Evolutionary conservation across 2,888 invertebrate genomes (phyloP).

Genomic region (Conus canariensis): DNA sequence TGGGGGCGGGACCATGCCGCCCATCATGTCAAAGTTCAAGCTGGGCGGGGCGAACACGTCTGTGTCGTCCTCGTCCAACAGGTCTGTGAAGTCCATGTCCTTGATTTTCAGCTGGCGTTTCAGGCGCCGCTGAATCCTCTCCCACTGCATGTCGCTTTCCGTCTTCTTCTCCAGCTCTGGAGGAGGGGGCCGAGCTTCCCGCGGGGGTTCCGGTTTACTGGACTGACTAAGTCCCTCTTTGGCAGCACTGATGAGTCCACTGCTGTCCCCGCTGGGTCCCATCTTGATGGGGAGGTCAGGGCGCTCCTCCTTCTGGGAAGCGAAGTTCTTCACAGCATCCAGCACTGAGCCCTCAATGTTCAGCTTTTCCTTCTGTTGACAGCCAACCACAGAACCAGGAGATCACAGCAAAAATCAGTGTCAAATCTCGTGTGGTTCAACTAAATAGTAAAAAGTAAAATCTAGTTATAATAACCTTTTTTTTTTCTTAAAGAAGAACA

Average conservation of each 20-base stretch:
- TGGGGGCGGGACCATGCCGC: conserved; percentile 62
- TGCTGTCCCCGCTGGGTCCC: conserved; percentile 82
- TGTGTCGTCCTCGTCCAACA: conserved; percentile 92
- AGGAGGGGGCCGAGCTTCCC: conserved; percentile 53
- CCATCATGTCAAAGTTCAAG: conserved; percentile 35
- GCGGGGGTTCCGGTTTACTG: conserved; percentile 45
- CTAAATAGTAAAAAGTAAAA: no score
- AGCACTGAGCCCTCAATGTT: conserved; percentile 43
- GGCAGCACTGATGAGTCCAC: conserved; percentile 94
- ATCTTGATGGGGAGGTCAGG: conserved; percentile 46
- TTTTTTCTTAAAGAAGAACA: no score
- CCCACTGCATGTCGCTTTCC: conserved; percentile 97
- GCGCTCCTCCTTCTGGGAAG: conserved; percentile 38
- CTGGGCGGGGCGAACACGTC: conserved; percentile 81
- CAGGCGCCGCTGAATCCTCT: conserved; percentile 84
- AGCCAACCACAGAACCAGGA: no score
- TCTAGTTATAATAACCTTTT: no score
- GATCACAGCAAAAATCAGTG: no score
- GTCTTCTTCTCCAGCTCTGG: conserved; percentile 85
- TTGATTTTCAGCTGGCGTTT: conserved; percentile 86
- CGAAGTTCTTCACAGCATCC: conserved; percentile 40
- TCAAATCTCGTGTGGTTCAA: no score
- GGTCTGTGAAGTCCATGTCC: conserved; percentile 97
- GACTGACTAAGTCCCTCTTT: conserved; percentile 87
- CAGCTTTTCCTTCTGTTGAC: conserved; percentile 1